Conservation (phyloP, 2,113 vertebrate genomes). For the Cyprichromis sp. region DNA sequence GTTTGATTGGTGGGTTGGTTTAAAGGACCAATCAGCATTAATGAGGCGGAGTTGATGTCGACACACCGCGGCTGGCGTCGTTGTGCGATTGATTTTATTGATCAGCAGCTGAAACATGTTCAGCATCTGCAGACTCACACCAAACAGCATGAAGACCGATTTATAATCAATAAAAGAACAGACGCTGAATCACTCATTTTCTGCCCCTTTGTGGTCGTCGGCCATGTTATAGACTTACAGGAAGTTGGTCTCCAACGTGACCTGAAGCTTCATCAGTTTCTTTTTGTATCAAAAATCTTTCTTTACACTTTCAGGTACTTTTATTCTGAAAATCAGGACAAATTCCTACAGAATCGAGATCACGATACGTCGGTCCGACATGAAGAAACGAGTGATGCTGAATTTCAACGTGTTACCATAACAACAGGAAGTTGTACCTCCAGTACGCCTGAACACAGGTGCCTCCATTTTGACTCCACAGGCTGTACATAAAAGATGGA, state of each 20-base stretch:
- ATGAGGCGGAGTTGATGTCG: not conserved
- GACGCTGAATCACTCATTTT: fast-evolving
- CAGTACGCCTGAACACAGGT: not conserved
- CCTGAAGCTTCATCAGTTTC: not conserved
- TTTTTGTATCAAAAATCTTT: not conserved
- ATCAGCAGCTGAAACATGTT: not conserved
- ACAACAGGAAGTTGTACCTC: not conserved
- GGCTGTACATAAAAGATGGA: not conserved
- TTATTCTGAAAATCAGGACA: not conserved
- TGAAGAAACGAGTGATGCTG: not conserved
- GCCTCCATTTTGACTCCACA: not conserved
- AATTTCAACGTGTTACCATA: not conserved
- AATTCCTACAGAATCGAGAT: not conserved
- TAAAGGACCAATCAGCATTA: not conserved
- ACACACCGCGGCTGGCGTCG: fast-evolving
- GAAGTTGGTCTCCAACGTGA: not conserved
- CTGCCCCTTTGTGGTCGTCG: not conserved
- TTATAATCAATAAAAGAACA: not conserved
- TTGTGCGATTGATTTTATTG: not conserved
- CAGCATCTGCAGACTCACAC: not conserved
- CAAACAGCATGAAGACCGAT: not conserved
- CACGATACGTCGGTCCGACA: fast-evolving
- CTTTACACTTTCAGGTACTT: not conserved
- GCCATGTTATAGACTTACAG: not conserved
- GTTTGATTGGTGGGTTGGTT: not conserved